A percentile compares a stretch with the other conserved stretches of the same genome.
These are phyloP conservation scores for Rhincodon typus DNA, from an alignment of 2,797 vertebrate species.

Conservation along the genomic window DNA sequence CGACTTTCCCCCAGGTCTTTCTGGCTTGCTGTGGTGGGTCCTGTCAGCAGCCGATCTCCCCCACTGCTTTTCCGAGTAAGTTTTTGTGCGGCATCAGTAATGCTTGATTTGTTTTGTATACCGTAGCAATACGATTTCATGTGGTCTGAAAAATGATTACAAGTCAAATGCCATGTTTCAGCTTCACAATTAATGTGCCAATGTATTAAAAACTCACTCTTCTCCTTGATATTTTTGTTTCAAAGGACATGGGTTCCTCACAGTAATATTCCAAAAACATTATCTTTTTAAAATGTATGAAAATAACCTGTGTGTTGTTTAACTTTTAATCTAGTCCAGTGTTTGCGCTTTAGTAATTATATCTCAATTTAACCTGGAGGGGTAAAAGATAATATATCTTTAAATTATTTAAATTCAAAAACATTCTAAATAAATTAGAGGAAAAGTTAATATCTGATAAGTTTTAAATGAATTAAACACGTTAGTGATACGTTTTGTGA, in stretches of 20 bases:
- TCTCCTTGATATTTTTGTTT: conserved; percentile 59
- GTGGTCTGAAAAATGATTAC: conserved; percentile 83
- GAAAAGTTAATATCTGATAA: not conserved
- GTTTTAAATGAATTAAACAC: not conserved
- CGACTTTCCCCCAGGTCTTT: conserved; percentile 68
- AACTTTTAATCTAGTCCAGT: not conserved
- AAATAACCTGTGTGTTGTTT: not conserved
- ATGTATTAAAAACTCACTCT: conserved; percentile 65
- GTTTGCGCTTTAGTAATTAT: not conserved
- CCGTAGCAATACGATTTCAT: conserved; percentile 79
- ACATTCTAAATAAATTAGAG: not conserved
- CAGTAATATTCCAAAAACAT: not conserved
- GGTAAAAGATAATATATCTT: not conserved
- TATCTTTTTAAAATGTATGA: not conserved
- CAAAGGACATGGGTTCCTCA: not conserved
- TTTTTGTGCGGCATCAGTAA: conserved; percentile 91
- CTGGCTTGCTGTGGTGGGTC: conserved; percentile 82
- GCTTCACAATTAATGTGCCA: conserved; percentile 82
- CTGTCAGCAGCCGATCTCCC: conserved; percentile 67
- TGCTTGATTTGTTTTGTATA: conserved; percentile 81
- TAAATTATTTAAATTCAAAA: not conserved
- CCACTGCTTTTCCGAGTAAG: conserved; percentile 90
- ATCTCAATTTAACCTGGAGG: not conserved
- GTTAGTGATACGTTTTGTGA: not conserved
- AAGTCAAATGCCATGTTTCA: conserved; percentile 80